Evolutionary conservation across 2,888 invertebrate genomes (phyloP).

Genomic region (Nysson spinosus): DNA sequence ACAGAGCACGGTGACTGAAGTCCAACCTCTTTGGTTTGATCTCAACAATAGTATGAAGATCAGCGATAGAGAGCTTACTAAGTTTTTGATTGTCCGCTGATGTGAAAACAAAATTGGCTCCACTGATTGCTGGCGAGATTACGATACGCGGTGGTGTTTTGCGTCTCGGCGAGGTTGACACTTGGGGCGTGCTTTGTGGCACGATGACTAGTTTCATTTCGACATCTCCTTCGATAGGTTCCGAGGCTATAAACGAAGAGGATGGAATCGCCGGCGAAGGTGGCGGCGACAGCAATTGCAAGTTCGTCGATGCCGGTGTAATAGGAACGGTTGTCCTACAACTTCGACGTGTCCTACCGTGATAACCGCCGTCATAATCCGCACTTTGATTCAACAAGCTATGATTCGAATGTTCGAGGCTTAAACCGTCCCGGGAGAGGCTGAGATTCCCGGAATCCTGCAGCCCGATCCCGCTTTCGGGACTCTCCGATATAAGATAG

Average conservation of each 20-base stretch:
- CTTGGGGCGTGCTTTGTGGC: slow-evolving; percentile 63
- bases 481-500: slow-evolving; percentile 43
- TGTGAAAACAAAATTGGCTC: slow-evolving; percentile 46
- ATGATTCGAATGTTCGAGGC: slow-evolving; percentile 18
- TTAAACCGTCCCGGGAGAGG: background rate
- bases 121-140: slow-evolving; percentile 59
- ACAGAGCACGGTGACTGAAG: slow-evolving; percentile 61
- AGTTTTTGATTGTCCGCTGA: slow-evolving; percentile 59
- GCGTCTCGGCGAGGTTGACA: slow-evolving; percentile 24
- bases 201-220: slow-evolving; percentile 67
- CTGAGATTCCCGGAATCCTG: slow-evolving; percentile 28
- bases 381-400: slow-evolving; percentile 5
- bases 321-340: slow-evolving; percentile 54
- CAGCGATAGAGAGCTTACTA: slow-evolving; percentile 60
- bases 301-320: slow-evolving; percentile 57
- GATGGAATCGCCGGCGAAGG: slow-evolving; percentile 65
- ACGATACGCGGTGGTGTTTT: slow-evolving; percentile 30
- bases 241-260: slow-evolving; percentile 60
- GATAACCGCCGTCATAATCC: slow-evolving; percentile 7
- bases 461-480: slow-evolving; percentile 9
- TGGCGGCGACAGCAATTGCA: slow-evolving; percentile 60
- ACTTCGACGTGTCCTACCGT: slow-evolving; percentile 23
- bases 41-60: slow-evolving; percentile 46
- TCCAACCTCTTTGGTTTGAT: slow-evolving; percentile 71
- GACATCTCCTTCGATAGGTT: slow-evolving; percentile 60